Conservation (phyloP, 2,797 vertebrate genomes). For the Sebastes vulpes region DNA sequence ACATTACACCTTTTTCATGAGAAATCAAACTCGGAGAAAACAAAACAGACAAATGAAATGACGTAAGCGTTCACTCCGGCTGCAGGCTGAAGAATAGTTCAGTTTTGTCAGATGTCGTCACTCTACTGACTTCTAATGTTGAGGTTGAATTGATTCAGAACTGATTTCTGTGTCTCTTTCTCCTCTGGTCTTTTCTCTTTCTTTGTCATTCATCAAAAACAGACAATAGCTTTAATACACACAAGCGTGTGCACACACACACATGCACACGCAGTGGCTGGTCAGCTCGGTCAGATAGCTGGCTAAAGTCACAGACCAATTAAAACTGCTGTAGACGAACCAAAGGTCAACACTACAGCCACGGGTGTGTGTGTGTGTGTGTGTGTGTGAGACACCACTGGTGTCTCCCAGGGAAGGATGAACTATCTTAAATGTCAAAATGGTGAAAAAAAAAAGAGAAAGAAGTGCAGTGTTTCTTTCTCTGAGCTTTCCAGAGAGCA, state of each 20-base stretch:
- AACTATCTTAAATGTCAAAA: conserved; percentile 64
- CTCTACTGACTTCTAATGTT: background rate
- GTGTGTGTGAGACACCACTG: background rate
- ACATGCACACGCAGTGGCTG: background rate
- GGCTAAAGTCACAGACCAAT: conserved; percentile 60
- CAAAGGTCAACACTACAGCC: conserved; percentile 60
- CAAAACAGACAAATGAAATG: background rate
- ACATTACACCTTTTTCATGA: background rate
- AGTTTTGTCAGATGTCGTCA: background rate
- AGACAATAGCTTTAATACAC: background rate
- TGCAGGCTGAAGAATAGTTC: background rate
- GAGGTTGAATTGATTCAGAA: background rate
- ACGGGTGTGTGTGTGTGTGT: too few relatives aligned
- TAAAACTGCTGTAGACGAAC: conserved; percentile 62
- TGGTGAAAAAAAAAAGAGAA: background rate
- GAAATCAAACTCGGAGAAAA: background rate
- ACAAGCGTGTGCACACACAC: background rate
- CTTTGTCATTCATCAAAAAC: background rate
- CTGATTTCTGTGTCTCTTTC: background rate
- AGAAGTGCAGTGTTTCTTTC: background rate
- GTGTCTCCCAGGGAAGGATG: conserved; percentile 34
- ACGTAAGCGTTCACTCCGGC: background rate
- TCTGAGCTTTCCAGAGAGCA: background rate
- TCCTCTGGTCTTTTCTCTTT: background rate
- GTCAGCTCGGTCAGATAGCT: conserved; percentile 25